Evolutionary conservation across 2,113 vertebrate genomes (phyloP).

Genomic region (Megaptera novaeangliae): DNA sequence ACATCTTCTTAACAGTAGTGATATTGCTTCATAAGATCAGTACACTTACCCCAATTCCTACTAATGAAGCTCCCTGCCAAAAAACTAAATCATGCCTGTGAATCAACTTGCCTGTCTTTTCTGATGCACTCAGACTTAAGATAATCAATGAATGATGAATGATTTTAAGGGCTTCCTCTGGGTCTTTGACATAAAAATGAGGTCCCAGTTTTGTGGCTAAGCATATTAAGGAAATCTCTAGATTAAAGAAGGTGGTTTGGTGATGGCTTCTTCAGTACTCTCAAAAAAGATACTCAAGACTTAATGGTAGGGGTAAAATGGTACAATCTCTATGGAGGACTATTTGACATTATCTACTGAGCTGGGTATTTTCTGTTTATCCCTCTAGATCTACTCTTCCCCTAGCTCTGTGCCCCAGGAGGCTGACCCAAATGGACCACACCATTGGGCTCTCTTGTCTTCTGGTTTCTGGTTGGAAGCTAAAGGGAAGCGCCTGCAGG

Average conservation of each 20-base stretch:
- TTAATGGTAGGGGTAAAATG: not conserved
- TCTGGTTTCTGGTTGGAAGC: not conserved
- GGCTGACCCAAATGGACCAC: not conserved
- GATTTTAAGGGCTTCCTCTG: conserved; percentile 5
- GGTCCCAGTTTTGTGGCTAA: not conserved
- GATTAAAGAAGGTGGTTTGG: not conserved
- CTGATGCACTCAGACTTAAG: not conserved
- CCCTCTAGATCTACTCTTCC: not conserved
- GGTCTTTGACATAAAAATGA: not conserved
- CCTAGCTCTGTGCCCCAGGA: not conserved
- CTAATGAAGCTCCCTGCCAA: not conserved
- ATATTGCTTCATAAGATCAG: not conserved
- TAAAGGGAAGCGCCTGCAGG: not conserved
- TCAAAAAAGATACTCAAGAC: not conserved
- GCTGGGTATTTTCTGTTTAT: not conserved
- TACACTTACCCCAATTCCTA: not conserved
- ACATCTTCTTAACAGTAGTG: not conserved
- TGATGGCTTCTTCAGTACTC: not conserved
- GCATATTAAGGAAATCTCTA: not conserved
- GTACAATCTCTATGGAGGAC: not conserved
- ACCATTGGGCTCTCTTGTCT: not conserved
- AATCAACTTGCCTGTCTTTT: not conserved
- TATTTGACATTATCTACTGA: not conserved
- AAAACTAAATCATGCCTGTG: not conserved
- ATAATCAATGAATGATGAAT: not conserved